phyloP scores from a whole-genome alignment of 2,797 vertebrate genomes.

The Petrocephalus sullivani region DNA sequence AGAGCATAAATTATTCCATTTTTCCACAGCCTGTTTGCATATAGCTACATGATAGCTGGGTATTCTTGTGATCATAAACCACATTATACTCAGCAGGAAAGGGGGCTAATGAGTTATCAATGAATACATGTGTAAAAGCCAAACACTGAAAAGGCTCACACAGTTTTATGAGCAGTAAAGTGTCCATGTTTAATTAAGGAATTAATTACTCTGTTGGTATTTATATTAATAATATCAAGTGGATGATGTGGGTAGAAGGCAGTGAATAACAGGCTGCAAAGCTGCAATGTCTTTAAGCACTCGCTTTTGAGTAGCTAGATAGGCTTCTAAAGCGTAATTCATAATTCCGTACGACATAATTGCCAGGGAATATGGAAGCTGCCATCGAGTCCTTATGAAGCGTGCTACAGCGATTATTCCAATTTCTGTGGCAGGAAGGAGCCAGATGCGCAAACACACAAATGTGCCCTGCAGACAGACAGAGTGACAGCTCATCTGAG shows the following conservation, averaged over 20 bases:
- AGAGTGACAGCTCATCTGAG: constrained; percentile 9
- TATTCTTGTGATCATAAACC: background rate
- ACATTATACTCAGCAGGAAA: background rate
- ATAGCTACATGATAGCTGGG: background rate
- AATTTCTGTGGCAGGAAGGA: constrained; percentile 7
- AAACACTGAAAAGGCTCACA: background rate
- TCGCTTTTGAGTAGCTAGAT: background rate
- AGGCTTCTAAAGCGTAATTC: background rate
- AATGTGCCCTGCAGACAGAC: constrained; percentile 1
- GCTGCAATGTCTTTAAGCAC: background rate
- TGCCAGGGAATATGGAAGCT: background rate
- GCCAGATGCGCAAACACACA: background rate
- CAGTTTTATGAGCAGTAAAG: background rate
- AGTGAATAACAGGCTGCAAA: background rate
- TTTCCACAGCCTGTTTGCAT: background rate
- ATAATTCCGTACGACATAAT: background rate
- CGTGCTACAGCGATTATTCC: background rate
- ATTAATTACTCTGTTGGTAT: background rate
- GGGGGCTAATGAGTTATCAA: background rate
- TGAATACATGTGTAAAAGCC: background rate
- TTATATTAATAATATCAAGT: background rate
- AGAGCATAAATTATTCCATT: background rate
- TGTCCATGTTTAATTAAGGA: background rate
- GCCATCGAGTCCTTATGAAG: background rate
- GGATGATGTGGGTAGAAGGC: background rate